A percentile compares a stretch with the other conserved stretches of the same genome.
Conservation (phyloP, 2,888 invertebrate genomes). For the Zhuqinia jingwanae region DNA sequence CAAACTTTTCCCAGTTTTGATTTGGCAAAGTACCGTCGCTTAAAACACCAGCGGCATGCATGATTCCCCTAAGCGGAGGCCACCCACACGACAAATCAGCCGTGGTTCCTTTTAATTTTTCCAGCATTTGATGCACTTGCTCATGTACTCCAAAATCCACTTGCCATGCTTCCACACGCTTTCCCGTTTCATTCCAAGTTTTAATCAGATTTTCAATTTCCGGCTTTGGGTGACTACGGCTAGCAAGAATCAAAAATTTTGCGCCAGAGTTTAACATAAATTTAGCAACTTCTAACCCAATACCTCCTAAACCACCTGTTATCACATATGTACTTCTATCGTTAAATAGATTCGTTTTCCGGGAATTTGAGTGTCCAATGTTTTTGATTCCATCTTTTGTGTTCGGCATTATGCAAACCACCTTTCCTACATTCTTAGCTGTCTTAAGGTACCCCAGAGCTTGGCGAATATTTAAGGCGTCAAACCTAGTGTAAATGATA, state of each 20-base stretch:
- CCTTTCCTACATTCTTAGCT: conserved; percentile 74
- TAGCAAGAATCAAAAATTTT: conserved; percentile 58
- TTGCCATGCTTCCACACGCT: conserved; percentile 26
- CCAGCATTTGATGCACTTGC: conserved; percentile 12
- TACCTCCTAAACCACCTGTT: conserved; percentile 61
- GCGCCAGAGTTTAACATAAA: conserved; percentile 71
- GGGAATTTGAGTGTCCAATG: background rate
- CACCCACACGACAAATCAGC: background rate
- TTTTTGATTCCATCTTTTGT: background rate
- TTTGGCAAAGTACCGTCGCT: conserved; percentile 57
- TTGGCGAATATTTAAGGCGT: conserved; percentile 51
- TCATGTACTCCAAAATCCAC: conserved; percentile 53
- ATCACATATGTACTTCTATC: conserved; percentile 54
- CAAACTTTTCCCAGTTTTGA: conserved; percentile 68
- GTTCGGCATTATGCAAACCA: conserved; percentile 65
- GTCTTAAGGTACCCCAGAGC: conserved; percentile 70
- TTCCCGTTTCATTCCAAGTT: conserved; percentile 37
- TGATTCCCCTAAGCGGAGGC: conserved; percentile 51
- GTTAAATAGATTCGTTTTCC: conserved; percentile 40
- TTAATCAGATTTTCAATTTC: conserved; percentile 10
- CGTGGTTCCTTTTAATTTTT: background rate
- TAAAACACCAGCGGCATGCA: conserved; percentile 60
- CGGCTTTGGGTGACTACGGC: conserved; percentile 49
- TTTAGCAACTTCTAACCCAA: conserved; percentile 72
- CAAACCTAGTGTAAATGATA: conserved; percentile 62